phyloP scores from a whole-genome alignment of 2,888 invertebrate genomes.

The Diaperis boleti region DNA sequence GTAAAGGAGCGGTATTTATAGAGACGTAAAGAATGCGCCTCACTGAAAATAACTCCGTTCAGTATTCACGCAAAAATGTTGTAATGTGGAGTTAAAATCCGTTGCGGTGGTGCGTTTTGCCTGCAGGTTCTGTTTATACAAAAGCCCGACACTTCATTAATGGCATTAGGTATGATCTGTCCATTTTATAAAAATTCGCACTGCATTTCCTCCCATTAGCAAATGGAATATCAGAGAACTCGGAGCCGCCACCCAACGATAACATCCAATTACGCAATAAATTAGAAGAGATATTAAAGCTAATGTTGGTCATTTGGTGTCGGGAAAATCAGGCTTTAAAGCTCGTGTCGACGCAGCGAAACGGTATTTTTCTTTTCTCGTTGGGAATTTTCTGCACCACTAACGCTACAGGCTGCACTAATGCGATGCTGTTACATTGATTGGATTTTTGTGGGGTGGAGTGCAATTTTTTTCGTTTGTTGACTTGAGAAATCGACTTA shows the following conservation, averaged over 20 bases:
- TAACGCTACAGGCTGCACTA: constrained; percentile 12
- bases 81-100: background rate
- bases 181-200: background rate
- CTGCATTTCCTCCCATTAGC: background rate
- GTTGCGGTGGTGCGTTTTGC: constrained; percentile 13
- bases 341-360: constrained; percentile 44
- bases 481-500: background rate
- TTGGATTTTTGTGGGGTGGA: background rate
- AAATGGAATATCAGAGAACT: constrained; percentile 12
- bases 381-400: constrained; percentile 5
- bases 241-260: constrained; percentile 42
- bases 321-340: constrained; percentile 76
- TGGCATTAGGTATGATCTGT: constrained; percentile 38
- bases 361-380: constrained; percentile 36
- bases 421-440: constrained; percentile 5
- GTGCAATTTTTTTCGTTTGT: background rate
- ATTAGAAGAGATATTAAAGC: constrained; percentile 82
- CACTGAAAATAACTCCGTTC: constrained; percentile 34
- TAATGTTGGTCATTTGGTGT: constrained; percentile 88
- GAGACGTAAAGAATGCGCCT: constrained; percentile 25
- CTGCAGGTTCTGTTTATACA: constrained; percentile 1
- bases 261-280: constrained; percentile 72
- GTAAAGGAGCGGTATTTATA: constrained; percentile 32
- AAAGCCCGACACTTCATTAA: constrained; percentile 9
- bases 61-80: constrained; percentile 27